Evolutionary conservation across 2,797 vertebrate species (phyloP).

Genomic region (Cynopterus sphinx): DNA sequence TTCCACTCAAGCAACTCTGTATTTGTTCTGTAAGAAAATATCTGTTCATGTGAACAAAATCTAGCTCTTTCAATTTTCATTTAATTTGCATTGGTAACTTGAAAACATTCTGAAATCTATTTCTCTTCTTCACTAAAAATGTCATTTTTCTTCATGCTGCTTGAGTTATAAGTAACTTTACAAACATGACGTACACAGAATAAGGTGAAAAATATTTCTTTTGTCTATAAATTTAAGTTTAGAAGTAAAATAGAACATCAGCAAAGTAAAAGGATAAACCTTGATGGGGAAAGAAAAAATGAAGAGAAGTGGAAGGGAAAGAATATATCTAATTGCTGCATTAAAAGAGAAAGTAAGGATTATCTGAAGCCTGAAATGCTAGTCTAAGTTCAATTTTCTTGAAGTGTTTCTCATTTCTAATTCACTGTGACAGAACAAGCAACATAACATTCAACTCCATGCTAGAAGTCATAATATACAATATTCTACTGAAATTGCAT

Average conservation of each 20-base stretch:
- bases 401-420: constrained; percentile 50
- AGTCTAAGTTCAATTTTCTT: constrained; percentile 38
- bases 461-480: not conserved
- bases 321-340: not conserved
- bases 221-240: constrained; percentile 65
- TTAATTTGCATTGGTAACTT: constrained; percentile 82
- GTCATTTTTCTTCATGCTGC: constrained; percentile 76
- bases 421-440: constrained; percentile 5
- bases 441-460: not conserved
- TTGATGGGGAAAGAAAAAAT: not conserved
- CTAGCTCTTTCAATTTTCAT: constrained; percentile 82
- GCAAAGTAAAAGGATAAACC: constrained; percentile 1
- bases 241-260: constrained; percentile 38
- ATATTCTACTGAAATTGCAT: constrained; percentile 16
- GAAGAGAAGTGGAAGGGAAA: not conserved
- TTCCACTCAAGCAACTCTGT: constrained; percentile 77
- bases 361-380: constrained; percentile 45
- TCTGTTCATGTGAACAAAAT: constrained; percentile 82
- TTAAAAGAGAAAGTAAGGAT: constrained; percentile 29
- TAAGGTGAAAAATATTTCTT: constrained; percentile 56
- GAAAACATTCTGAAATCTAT: constrained; percentile 74
- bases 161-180: constrained; percentile 75
- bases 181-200: constrained; percentile 62
- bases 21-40: constrained; percentile 82
- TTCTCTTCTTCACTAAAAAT: constrained; percentile 71